Base-by-base conservation (phyloP, 2,797 vertebrate genomes). In the Pogoniulus pusillus region DNA sequence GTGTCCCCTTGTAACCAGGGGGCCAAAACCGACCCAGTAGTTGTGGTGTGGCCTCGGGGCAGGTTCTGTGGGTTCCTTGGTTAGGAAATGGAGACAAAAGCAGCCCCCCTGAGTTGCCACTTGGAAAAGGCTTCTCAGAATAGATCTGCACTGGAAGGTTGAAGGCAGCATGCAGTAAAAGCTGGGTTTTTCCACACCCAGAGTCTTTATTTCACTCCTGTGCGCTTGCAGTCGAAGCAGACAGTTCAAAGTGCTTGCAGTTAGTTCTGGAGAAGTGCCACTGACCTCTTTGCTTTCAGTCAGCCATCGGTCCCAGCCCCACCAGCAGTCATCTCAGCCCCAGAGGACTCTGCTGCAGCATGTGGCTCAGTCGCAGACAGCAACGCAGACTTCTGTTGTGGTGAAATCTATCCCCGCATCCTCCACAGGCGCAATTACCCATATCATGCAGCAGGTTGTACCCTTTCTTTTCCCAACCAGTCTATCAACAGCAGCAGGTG, bases 381-480 rank as follows among this genome's bases (percentile, higher is more conserved):
- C 97, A 70, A 97, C 98, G 18, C 98, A 98, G 94, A 97, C 98
- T 7, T 98, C 98, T 1, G 94, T 98, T 55, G 98, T 98, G 92
- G 98, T 98, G 91, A 99, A 98, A 91, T 98, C 98, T 9, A 97
- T 97, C 58, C 97, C 97, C 0, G 95, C 97, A 4, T 96, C 98
- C 51, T 97, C 98, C 37, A 97, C 97, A 1, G 97, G 97, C 14
- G 91, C 98, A 26, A 97, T 98, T 72, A 98, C 98, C 13, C 98
- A 98, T 80, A 96, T 98, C 86, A 97, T 98, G 97, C 98, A 98
- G 85, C 97, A 97, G 98, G 98, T 99, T 95, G 93, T 96, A 95
- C 81, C 72, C 85, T 95, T 90, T 86, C 71, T 92, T 93, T 88
- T 82, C 84, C 74, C 76, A 89, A 7, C 35, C 72, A 72, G 41